Evolutionary conservation across 2,113 vertebrate species (phyloP), one percentile per base, ranked within the genome.

Genomic region (Synchiropus splendidus): DNA sequence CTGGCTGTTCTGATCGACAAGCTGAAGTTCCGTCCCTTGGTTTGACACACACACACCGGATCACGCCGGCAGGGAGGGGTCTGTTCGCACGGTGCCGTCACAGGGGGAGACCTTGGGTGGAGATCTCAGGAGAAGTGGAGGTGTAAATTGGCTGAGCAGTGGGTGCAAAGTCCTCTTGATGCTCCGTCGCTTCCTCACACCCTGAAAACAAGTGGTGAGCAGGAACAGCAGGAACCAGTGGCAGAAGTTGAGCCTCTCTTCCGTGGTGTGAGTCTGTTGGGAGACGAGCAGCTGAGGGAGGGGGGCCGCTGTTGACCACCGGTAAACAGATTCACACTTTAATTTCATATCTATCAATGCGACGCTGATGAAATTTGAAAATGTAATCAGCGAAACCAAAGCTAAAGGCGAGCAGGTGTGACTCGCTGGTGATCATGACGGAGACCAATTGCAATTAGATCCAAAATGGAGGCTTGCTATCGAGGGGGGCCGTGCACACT

Each of bases 401-500:
- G 75, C 81, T 75, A 80, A 78, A 79, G 64, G 79, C 74, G 76
- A 83, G 78, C 85, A 85, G 83, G 85, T 85, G 82, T 78, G 74
- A 75, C 68, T 78, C 75, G 79, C 73, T 75, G 77, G 83, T 81
- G 74, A 84, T 84, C 81, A 81, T 83, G 82, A 80, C 78, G 58
- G 75, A 77, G 72, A 83, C 83, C 81, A 72, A 79, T 79, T 78
- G 75, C 82, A 85, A 84, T 86, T 85, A 86, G 70, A 64, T 62
- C 78, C 72, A 73, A 77, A 83, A 80, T 74, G 72, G 80, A 27
- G 21, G 21, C 4, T 27, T 27, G 21, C 21, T 27, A 72, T 73
- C 64, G 61, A 66, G 72, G 67, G 71, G 47, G 45, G 72, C 70
- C 69, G 76, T 72, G 72, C 75, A 81, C 75, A 82, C 79, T 82